A percentile compares a stretch with the other conserved stretches of the same genome.
Evolutionary conservation across 2,797 vertebrate genomes (phyloP).

Genomic region (Crocodylus rhombifer): DNA sequence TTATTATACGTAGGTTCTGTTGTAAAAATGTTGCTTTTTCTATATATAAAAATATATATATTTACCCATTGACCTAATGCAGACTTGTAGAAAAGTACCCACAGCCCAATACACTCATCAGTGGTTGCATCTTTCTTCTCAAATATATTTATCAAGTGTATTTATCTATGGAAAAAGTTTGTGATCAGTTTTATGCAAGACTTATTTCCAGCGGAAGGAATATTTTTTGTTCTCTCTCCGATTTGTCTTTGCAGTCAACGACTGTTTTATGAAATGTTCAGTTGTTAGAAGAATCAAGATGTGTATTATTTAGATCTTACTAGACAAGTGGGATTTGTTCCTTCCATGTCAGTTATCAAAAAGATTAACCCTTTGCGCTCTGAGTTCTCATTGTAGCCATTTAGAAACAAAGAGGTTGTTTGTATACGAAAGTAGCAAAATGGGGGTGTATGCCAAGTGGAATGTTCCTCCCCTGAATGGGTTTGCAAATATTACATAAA

Average conservation of each 20-base stretch:
- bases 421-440: slow-evolving; percentile 80
- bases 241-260: slow-evolving; percentile 78
- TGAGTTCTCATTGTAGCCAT: slow-evolving; percentile 87
- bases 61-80: not conserved
- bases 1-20: not conserved
- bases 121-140: not conserved
- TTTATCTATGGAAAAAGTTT: slow-evolving; percentile 40
- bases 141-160: not conserved
- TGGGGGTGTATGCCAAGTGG: slow-evolving; percentile 63
- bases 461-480: slow-evolving; percentile 74
- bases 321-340: slow-evolving; percentile 94
- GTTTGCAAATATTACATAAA: slow-evolving; percentile 63
- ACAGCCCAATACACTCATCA: not conserved
- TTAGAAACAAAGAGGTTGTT: slow-evolving; percentile 91
- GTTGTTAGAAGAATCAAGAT: slow-evolving; percentile 85
- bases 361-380: slow-evolving; percentile 96
- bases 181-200: slow-evolving; percentile 26
- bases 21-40: slow-evolving; percentile 28
- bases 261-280: slow-evolving; percentile 84
- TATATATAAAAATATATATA: not conserved
- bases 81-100: not conserved
- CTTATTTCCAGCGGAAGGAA: slow-evolving; percentile 67
- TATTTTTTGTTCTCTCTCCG: slow-evolving; percentile 56
- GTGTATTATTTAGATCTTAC: slow-evolving; percentile 84
- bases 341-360: slow-evolving; percentile 88